Evolutionary conservation across 2,797 vertebrate genomes (phyloP).

Genomic region (Scarus forsteni): DNA sequence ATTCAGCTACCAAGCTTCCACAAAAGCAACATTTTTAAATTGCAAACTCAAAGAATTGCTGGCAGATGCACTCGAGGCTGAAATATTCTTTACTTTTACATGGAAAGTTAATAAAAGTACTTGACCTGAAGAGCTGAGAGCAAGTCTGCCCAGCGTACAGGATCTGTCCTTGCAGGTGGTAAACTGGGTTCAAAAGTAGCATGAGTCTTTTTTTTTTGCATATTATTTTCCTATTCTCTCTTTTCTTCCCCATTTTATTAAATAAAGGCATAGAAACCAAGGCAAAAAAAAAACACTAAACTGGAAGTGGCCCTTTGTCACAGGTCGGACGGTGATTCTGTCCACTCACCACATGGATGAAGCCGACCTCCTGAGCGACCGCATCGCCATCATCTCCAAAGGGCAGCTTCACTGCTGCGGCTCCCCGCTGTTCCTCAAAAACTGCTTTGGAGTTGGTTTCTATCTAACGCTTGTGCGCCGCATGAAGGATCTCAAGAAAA

Average conservation of each 20-base stretch:
- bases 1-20: conserved; percentile 31
- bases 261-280: too few relatives aligned
- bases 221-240: too few relatives aligned
- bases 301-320: background rate
- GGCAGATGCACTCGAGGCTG: background rate
- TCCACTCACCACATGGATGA: conserved; percentile 99
- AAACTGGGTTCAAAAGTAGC: too few relatives aligned
- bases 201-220: too few relatives aligned
- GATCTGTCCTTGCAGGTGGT: too few relatives aligned
- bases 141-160: too few relatives aligned
- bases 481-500: conserved; percentile 78
- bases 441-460: conserved; percentile 94
- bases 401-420: conserved; percentile 94
- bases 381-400: conserved; percentile 95
- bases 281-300: background rate
- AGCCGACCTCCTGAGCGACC: conserved; percentile 96
- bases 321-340: conserved; percentile 95
- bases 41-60: conserved; percentile 22
- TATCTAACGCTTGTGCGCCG: conserved; percentile 93
- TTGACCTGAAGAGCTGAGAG: too few relatives aligned
- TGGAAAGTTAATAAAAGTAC: background rate
- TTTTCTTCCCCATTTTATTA: too few relatives aligned
- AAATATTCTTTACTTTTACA: background rate
- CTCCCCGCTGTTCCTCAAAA: conserved; percentile 96
- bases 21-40: conserved; percentile 19